These are phyloP conservation scores for Drosophila flavopinicola DNA, from an alignment of 2,888 invertebrate genomes.

Conservation along the genomic window DNA sequence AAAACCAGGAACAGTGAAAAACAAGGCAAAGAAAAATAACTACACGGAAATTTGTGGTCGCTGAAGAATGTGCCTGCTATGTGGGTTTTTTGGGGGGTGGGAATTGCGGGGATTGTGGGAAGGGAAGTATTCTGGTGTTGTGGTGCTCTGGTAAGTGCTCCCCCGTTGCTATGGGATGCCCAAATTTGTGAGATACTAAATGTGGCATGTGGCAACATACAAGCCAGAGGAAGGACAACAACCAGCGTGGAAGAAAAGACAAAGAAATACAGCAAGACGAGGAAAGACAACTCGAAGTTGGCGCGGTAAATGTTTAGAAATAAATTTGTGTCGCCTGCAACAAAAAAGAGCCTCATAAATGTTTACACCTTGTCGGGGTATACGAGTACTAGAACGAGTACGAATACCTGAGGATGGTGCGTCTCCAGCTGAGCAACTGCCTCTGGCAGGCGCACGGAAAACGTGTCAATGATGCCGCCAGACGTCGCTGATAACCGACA, in stretches of 20 bases:
- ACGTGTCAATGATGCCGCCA: slow-evolving; percentile 73
- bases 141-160: slow-evolving; percentile 39
- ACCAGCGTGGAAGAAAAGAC: slow-evolving; percentile 10
- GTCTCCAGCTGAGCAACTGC: slow-evolving; percentile 18
- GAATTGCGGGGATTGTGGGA: not conserved
- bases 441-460: slow-evolving; percentile 41
- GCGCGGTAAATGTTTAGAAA: slow-evolving; percentile 73
- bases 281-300: slow-evolving; percentile 34
- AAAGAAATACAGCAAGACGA: slow-evolving; percentile 10
- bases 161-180: slow-evolving; percentile 48
- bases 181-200: slow-evolving; percentile 74
- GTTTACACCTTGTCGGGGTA: slow-evolving; percentile 62
- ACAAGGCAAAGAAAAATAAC: slow-evolving; percentile 68
- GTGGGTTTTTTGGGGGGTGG: not conserved
- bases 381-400: slow-evolving; percentile 13
- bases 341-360: slow-evolving; percentile 62
- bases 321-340: slow-evolving; percentile 75
- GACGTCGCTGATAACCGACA: slow-evolving; percentile 62
- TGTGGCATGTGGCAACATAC: slow-evolving; percentile 66
- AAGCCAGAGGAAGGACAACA: slow-evolving; percentile 11
- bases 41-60: slow-evolving; percentile 76
- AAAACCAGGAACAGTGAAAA: slow-evolving; percentile 23
- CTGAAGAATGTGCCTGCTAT: slow-evolving; percentile 61
- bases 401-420: slow-evolving; percentile 2
- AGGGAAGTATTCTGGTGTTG: slow-evolving; percentile 9